These are phyloP conservation scores for Acleris holmiana DNA, from an alignment of 2,888 invertebrate genomes.

Conservation along the genomic window DNA sequence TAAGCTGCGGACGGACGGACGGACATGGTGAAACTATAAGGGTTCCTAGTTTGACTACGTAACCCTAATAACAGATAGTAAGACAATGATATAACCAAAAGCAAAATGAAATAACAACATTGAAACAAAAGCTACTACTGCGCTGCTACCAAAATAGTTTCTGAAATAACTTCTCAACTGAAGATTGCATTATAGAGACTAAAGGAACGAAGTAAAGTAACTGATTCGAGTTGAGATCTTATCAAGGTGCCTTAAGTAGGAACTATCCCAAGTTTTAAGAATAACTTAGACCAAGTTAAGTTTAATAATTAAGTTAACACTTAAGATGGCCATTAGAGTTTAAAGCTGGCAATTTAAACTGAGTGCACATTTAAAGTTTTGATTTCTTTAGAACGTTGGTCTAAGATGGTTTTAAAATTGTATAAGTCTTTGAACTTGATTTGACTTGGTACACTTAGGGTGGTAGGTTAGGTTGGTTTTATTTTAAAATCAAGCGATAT, in stretches of 20 bases:
- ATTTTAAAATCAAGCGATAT: too few species aligned
- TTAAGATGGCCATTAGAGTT: not conserved
- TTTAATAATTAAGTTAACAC: slow-evolving; percentile 6
- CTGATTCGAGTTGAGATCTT: slow-evolving; percentile 29
- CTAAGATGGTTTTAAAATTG: not conserved
- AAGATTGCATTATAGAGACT: slow-evolving; percentile 25
- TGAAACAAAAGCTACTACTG: too few species aligned
- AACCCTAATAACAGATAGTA: too few species aligned
- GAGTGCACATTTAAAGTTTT: slow-evolving; percentile 1
- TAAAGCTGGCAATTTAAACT: not conserved
- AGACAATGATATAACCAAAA: too few species aligned
- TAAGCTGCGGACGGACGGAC: too few species aligned
- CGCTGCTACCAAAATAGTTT: not conserved
- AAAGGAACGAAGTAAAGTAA: slow-evolving; percentile 22
- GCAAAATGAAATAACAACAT: too few species aligned
- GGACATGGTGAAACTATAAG: too few species aligned
- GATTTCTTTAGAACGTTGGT: not conserved
- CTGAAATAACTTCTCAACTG: slow-evolving; percentile 25
- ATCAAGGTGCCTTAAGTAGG: slow-evolving; percentile 29
- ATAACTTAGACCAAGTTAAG: slow-evolving; percentile 21
- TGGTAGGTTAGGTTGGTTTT: too few species aligned
- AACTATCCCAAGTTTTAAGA: slow-evolving; percentile 27
- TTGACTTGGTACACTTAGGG: too few species aligned
- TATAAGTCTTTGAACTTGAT: too few species aligned
- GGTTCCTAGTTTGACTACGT: too few species aligned